These are phyloP conservation scores for Amphipyra tragopoginis DNA, from an alignment of 2,888 invertebrate species.

Conservation along the genomic window DNA sequence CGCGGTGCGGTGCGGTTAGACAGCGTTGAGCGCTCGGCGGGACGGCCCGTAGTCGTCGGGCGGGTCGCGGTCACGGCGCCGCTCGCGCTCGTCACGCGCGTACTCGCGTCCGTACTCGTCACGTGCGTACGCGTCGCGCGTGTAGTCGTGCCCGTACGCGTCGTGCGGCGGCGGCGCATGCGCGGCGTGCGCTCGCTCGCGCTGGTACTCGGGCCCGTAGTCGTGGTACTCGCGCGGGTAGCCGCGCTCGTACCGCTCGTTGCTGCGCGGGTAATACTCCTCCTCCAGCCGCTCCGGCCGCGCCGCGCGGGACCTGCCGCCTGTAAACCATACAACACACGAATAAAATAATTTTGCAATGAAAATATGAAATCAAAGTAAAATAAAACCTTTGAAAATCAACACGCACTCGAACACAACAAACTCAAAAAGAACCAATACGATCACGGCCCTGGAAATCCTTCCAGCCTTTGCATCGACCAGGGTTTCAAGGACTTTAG, in stretches of 20 bases:
- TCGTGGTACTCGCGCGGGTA: constrained; percentile 70
- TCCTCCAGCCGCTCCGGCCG: constrained; percentile 89
- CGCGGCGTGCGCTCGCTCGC: constrained; percentile 60
- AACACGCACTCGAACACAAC: constrained; percentile 60
- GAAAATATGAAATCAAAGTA: not conserved
- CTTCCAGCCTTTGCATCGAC: constrained; percentile 48
- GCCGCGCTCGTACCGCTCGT: constrained; percentile 73
- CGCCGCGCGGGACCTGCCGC: constrained; percentile 84
- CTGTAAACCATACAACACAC: constrained; percentile 58
- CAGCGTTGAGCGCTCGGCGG: constrained; percentile 93
- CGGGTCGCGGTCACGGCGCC: constrained; percentile 81
- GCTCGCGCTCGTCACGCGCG: constrained; percentile 81
- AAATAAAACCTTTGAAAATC: constrained; percentile 46
- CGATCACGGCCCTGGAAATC: constrained; percentile 31
- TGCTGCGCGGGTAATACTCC: constrained; percentile 84
- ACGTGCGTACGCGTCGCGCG: constrained; percentile 79
- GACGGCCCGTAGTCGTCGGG: constrained; percentile 91
- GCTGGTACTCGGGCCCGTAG: constrained; percentile 58
- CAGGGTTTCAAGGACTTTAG: constrained; percentile 36
- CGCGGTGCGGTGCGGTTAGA: constrained; percentile 85
- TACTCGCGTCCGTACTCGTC: constrained; percentile 87
- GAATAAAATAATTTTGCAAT: not conserved
- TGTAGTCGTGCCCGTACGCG: constrained; percentile 77
- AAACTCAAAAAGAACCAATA: constrained; percentile 55
- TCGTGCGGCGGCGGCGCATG: constrained; percentile 61